Evolutionary conservation across 1,140 invertebrate genomes (phyloP), one percentile per base, ranked within the genome.

Genomic region (Grapholita molesta): DNA sequence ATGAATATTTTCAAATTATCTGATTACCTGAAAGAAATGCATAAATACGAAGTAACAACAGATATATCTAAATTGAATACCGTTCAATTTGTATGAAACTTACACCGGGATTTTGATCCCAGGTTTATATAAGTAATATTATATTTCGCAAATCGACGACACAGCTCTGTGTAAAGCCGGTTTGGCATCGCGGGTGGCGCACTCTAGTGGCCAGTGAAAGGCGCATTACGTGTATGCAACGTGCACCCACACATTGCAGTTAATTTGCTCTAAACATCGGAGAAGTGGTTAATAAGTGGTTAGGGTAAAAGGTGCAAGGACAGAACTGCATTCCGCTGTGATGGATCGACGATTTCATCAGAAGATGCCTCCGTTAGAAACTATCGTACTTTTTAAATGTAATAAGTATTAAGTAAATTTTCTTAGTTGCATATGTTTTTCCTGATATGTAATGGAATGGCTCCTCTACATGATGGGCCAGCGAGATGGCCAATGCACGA

Each of bases 241-340:
- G 15, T 53, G 53, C 53, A 57, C 53, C 53, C 53, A 57, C 53
- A 57, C 53, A 28, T 57, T 57, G 23, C 53, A 25, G 53, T 15
- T 57, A 57, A 57, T 57, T 57, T 57, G 53, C 53, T 57, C 53
- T 57, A 28, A 57, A 57, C 53, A 57, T 57, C 53, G n/a, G 53
- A 57, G 21, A 57, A 25, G 53, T 25, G 24, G 53, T 57, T 57
- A 57, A 57, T 57, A 57, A 57, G 23, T n/a, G 21, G 52, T 24
- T 25, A 25, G 12, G 53, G 53, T 25, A 57, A 57, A 57, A 57
- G 53, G 23, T 25, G 53, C 53, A 28, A 57, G 53, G 53, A 57
- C 53, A 24, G 53, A 57, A 57, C 53, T 57, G 53, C 53, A 57
- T 57, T 57, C 53, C 53, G 5, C 6, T 11, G 5, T 25, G 53